phyloP scores from a whole-genome alignment of 2,113 vertebrate species.

The Phyllostomus hastatus region DNA sequence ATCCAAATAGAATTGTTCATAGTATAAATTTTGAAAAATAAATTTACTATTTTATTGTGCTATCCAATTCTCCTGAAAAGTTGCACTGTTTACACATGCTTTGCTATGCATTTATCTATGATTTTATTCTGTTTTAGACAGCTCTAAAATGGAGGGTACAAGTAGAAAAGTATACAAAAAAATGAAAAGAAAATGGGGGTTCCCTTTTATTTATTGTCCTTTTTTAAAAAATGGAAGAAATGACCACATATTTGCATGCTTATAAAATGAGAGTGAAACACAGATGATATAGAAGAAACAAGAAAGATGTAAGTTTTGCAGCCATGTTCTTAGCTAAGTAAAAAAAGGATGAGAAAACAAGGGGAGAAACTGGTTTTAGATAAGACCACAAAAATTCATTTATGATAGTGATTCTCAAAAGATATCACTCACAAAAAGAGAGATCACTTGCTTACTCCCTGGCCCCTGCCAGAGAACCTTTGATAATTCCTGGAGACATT shows the following conservation, averaged over 20 bases:
- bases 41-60: not conserved
- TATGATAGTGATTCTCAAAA: not conserved
- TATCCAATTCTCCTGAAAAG: not conserved
- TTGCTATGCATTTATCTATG: not conserved
- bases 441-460: not conserved
- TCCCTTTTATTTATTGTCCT: not conserved
- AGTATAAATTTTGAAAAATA: not conserved
- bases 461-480: not conserved
- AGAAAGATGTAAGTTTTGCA: not conserved
- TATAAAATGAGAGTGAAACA: not conserved
- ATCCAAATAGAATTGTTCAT: not conserved
- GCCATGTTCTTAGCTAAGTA: not conserved
- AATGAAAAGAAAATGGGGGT: not conserved
- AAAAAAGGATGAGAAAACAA: not conserved
- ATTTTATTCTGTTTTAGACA: not conserved
- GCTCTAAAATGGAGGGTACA: not conserved
- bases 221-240: not conserved
- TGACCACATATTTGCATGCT: not conserved
- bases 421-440: not conserved
- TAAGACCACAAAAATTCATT: not conserved
- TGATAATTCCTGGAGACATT: not conserved
- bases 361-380: not conserved
- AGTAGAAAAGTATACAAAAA: not conserved
- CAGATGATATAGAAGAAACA: not conserved
- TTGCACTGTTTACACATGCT: not conserved